Conservation (phyloP, 2,113 vertebrate species). For the Chroicocephalus ridibundus region DNA sequence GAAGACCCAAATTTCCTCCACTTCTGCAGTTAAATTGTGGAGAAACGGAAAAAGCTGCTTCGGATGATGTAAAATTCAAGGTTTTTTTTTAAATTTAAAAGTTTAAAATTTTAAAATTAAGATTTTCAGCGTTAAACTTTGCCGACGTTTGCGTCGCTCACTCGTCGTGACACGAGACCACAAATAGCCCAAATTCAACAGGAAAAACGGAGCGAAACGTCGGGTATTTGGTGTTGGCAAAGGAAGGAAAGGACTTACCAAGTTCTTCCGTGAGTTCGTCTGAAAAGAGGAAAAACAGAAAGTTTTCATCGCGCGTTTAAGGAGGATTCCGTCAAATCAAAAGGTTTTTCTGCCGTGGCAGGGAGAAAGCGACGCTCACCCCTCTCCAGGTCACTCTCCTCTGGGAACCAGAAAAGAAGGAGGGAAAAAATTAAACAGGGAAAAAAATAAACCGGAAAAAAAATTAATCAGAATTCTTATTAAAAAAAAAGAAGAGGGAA, state of each 20-base stretch:
- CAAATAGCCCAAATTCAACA: too few species aligned
- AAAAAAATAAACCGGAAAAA: neutral
- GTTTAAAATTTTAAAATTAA: too few species aligned
- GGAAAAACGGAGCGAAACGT: rapidly evolving
- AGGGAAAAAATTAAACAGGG: too few species aligned
- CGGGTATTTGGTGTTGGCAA: neutral
- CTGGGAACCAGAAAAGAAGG: neutral
- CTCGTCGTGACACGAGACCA: too few species aligned
- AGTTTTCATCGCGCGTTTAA: too few species aligned
- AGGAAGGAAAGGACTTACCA: neutral
- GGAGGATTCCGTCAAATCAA: neutral
- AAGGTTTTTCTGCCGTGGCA: neutral
- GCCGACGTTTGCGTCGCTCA: rapidly evolving
- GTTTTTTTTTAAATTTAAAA: too few species aligned
- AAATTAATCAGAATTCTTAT: too few species aligned
- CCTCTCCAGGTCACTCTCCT: neutral
- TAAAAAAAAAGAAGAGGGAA: too few species aligned
- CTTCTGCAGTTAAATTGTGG: neutral
- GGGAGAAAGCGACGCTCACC: neutral
- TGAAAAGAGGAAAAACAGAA: neutral
- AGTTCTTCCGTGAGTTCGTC: neutral
- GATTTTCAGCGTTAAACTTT: too few species aligned
- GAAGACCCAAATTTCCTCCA: neutral
- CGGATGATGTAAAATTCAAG: neutral
- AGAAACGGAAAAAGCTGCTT: neutral